A percentile compares a stretch with the other conserved stretches of the same genome.
Conservation (phyloP, 37 sponge, comb jelly and placozoan species). For the Chondrilla cf. caribensis region DNA sequence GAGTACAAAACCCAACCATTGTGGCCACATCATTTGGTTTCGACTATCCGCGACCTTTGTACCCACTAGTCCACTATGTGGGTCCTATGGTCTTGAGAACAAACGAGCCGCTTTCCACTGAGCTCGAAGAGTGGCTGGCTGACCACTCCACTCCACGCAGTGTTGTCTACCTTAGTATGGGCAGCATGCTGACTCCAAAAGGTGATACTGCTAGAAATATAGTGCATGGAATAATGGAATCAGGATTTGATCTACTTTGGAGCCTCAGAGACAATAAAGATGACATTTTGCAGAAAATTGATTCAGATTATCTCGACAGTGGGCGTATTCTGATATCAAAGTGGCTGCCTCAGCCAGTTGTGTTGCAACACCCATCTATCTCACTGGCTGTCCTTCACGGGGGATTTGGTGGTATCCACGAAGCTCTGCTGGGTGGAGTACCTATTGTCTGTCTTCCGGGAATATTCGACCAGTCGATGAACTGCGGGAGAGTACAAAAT, state of each 20-base stretch:
- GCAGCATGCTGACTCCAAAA: background rate
- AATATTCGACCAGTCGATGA: slow-evolving; percentile 31
- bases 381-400: slow-evolving; percentile 55
- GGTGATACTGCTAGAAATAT: slow-evolving; percentile 22
- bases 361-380: slow-evolving; percentile 35
- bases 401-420: slow-evolving; percentile 54
- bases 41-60: slow-evolving; percentile 12
- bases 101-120: background rate
- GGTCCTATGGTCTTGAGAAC: background rate
- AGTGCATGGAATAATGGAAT: slow-evolving; percentile 13
- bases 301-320: background rate
- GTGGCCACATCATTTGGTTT: background rate
- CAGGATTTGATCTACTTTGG: slow-evolving; percentile 46
- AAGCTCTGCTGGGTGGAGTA: slow-evolving; percentile 50
- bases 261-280: slow-evolving; percentile 33
- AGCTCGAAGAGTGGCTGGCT: slow-evolving; percentile 46
- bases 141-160: background rate
- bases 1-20: background rate
- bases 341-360: slow-evolving; percentile 56
- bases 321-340: slow-evolving; percentile 32
- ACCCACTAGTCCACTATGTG: slow-evolving; percentile 13
- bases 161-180: slow-evolving; percentile 77
- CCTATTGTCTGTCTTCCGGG: slow-evolving; percentile 42
- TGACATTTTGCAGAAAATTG: slow-evolving; percentile 24
- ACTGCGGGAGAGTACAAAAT: slow-evolving; percentile 20